Evolutionary conservation across 2,113 vertebrate genomes (phyloP).

Genomic region (Lynx canadensis): DNA sequence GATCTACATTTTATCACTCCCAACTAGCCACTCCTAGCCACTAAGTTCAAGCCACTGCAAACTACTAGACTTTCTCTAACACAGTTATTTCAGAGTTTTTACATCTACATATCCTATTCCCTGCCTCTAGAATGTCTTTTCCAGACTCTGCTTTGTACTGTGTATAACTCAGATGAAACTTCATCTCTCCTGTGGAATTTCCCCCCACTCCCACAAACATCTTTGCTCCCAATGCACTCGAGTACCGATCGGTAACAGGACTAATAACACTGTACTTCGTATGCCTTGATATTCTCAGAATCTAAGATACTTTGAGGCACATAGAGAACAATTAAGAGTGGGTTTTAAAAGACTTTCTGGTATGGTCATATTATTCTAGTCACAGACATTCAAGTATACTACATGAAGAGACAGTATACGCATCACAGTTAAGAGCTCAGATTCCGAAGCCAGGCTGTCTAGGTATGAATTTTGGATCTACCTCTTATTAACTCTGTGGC

Average conservation of each 20-base stretch:
- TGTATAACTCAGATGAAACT: background rate
- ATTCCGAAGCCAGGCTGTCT: background rate
- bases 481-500: background rate
- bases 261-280: background rate
- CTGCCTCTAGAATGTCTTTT: background rate
- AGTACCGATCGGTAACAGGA: background rate
- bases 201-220: background rate
- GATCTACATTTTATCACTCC: background rate
- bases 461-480: background rate
- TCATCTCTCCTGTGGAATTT: slow-evolving; percentile 3
- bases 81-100: background rate
- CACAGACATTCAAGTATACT: background rate
- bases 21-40: background rate
- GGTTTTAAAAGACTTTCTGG: background rate
- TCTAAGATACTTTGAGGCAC: background rate
- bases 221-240: background rate
- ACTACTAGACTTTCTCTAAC: background rate
- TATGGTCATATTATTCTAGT: background rate
- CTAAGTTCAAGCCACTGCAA: background rate
- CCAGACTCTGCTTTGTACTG: background rate
- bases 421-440: background rate
- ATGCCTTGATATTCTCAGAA: background rate
- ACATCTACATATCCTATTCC: background rate
- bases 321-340: background rate
- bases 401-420: background rate